These are phyloP conservation scores for Dusona sp. DNA, from an alignment of 2,888 invertebrate genomes.

Conservation along the genomic window DNA sequence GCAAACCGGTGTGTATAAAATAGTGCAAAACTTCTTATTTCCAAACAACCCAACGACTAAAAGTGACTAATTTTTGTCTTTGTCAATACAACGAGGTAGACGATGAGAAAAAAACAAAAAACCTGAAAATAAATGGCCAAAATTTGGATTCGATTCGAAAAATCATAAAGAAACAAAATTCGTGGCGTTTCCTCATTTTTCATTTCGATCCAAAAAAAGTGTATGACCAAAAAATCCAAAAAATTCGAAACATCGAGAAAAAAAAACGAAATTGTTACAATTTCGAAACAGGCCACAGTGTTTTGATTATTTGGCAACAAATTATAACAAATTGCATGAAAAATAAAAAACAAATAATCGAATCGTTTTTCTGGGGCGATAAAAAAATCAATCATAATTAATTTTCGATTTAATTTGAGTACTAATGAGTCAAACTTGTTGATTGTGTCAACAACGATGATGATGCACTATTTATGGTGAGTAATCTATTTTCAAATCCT, in stretches of 20 bases:
- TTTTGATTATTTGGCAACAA: neutral
- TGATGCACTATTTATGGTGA: slow-evolving; percentile 51
- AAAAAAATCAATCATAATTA: neutral
- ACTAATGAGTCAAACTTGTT: slow-evolving; percentile 11
- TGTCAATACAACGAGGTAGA: neutral
- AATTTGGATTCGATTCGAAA: neutral
- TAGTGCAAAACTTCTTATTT: neutral
- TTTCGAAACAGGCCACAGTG: neutral
- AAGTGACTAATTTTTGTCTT: neutral
- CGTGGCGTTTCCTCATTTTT: neutral
- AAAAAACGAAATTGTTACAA: neutral
- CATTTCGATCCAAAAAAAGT: neutral
- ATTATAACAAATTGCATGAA: neutral
- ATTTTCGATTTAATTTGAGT: neutral
- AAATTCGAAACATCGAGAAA: neutral
- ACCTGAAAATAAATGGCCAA: neutral
- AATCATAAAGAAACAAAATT: neutral
- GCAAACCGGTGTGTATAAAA: neutral
- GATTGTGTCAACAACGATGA: slow-evolving; percentile 35
- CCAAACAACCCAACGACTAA: neutral
- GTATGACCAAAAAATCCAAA: neutral
- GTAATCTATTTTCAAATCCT: slow-evolving; percentile 3
- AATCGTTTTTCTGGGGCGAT: neutral
- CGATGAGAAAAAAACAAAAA: neutral
- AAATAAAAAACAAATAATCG: neutral